Percentiles rank a stretch among this genome's conserved stretches.
phyloP scores from a whole-genome alignment of 1,140 invertebrate species.

The Drosophila tropicalis region DNA sequence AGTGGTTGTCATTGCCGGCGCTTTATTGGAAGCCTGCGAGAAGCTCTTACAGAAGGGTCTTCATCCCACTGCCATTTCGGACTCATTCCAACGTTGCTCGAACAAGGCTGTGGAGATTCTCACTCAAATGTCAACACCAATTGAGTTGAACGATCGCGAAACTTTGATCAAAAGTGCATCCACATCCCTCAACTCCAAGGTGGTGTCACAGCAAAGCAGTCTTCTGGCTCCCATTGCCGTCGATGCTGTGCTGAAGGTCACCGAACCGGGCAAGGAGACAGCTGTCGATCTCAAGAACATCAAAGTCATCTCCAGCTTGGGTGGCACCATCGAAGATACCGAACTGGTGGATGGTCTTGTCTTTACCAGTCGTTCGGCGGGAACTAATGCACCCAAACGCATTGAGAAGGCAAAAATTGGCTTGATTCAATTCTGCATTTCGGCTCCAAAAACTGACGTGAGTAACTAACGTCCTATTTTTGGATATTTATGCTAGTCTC shows the following conservation, averaged over 20 bases:
- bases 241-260: conserved; percentile 96
- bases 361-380: conserved; percentile 94
- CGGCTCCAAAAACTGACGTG: conserved; percentile 99
- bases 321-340: conserved; percentile 99
- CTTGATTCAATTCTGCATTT: conserved; percentile 99
- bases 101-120: conserved; percentile 94
- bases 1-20: conserved; percentile 98
- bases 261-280: conserved; percentile 85
- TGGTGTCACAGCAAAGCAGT: conserved; percentile 98
- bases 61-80: conserved; percentile 98
- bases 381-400: conserved; percentile 95
- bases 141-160: conserved; percentile 94
- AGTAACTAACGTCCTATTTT: too few species aligned
- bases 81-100: conserved; percentile 97
- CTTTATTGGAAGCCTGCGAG: conserved; percentile 96
- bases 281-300: conserved; percentile 92
- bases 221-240: conserved; percentile 98
- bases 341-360: conserved; percentile 97
- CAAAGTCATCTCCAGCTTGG: conserved; percentile 97
- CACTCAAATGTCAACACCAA: conserved; percentile 92
- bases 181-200: conserved; percentile 99
- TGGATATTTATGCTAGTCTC: too few species aligned
- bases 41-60: conserved; percentile 97
- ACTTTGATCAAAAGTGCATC: conserved; percentile 96
- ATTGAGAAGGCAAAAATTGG: conserved; percentile 99